Evolutionary conservation across 2,888 invertebrate species (phyloP), one percentile per base, ranked within the genome.

Genomic region (Pollenia amentaria): DNA sequence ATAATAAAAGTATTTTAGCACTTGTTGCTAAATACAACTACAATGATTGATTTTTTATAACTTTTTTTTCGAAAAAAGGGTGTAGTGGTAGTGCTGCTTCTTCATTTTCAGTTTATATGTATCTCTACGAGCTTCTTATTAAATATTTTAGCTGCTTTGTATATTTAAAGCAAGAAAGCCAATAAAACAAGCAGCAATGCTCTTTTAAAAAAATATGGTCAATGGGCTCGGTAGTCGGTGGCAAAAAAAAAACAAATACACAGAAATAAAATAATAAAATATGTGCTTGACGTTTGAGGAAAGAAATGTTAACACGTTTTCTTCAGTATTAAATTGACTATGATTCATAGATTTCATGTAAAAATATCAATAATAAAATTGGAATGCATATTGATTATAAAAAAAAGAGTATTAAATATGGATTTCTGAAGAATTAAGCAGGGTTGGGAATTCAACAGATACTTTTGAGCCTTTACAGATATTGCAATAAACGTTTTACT

Each of bases 261-360:
- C 4, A 65, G 21, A 65, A 65, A 65, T 46, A 48, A 18, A 60
- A 78, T 62, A 62, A 53, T 44, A 76, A 69, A 79, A 65, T 48
- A 53, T 79, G 9, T 42, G 40, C 60, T 18, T 72, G 80, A 73
- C 64, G 76, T 83, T 83, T 84, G 83, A 87, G 87, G 87, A 87
- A 87, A 87, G 87, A 87, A 87, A 87, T 87, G 87, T 84, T 87
- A 87, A 87, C 87, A 84, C 87, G 87, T 87, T 87, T 75, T 80
- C 80, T 60, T 67, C 80, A 51, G 76, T 51, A 77, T 87, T 80
- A 73, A 87, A 87, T 62, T 73, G 87, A 76, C 80, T 84, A 84
- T 87, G 87, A 87, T 77, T 87, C 87, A 87, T 80, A 87, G 83
- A 84, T 87, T 87, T 80, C 83, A 80, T 80, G 76, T 73, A 73